Conservation (phyloP, 1,140 invertebrate species). For the Heliconius hewitsoni region DNA sequence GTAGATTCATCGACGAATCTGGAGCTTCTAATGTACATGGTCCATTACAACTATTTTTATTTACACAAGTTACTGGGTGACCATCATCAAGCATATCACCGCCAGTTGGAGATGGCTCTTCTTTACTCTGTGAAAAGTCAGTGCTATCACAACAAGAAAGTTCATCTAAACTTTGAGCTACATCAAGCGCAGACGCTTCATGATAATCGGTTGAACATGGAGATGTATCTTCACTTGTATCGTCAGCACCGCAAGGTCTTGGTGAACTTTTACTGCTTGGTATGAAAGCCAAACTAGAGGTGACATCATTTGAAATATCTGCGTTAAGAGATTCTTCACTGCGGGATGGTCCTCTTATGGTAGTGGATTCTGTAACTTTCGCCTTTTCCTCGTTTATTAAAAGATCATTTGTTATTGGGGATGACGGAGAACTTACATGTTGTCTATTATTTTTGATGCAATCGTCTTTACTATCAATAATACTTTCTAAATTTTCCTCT, state of each 20-base stretch:
- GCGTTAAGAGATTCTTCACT: conserved; percentile 72
- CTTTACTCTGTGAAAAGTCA: conserved; percentile 74
- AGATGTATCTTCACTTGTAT: conserved; percentile 74
- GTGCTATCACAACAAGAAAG: conserved; percentile 68
- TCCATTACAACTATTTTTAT: conserved; percentile 45
- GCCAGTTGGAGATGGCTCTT: conserved; percentile 58
- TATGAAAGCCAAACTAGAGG: conserved; percentile 73
- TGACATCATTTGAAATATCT: conserved; percentile 72
- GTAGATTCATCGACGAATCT: conserved; percentile 49
- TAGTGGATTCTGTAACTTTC: conserved; percentile 45
- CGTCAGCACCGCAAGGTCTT: conserved; percentile 52
- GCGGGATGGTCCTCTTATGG: conserved; percentile 55
- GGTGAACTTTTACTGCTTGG: conserved; percentile 72
- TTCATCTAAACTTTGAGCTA: conserved; percentile 71
- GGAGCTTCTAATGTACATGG: conserved; percentile 38
- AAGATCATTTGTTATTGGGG: conserved; percentile 24
- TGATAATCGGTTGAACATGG: conserved; percentile 76
- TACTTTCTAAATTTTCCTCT: conserved; percentile 8
- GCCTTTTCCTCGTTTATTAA: conserved; percentile 45
- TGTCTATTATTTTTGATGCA: background rate
- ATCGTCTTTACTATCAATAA: conserved; percentile 2
- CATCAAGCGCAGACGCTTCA: conserved; percentile 74
- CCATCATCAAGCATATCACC: conserved; percentile 45
- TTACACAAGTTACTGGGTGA: conserved; percentile 44
- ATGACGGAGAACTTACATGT: background rate